phyloP scores from a whole-genome alignment of 2,113 vertebrate genomes.

The Notarius lentiginosus region DNA sequence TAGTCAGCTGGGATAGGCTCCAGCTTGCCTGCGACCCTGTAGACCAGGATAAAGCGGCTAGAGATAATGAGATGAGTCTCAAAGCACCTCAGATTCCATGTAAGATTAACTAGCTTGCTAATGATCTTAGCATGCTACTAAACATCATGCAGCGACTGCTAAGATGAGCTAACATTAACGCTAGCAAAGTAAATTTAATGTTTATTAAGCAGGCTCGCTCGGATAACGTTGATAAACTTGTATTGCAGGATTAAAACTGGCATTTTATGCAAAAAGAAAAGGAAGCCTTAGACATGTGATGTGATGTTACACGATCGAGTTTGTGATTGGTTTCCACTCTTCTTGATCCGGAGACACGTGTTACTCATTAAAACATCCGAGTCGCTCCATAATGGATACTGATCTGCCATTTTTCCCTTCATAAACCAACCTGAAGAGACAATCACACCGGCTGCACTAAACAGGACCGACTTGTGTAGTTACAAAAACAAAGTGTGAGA shows the following conservation, averaged over 20 bases:
- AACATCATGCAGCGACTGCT: neutral
- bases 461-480: neutral
- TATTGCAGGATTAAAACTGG: neutral
- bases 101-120: neutral
- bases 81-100: neutral
- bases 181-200: neutral
- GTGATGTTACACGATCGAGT: neutral
- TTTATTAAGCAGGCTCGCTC: neutral
- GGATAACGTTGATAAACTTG: neutral
- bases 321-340: neutral
- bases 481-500: neutral
- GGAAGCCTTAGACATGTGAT: neutral
- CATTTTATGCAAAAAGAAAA: neutral
- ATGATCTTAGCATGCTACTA: neutral
- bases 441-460: constrained; percentile 45
- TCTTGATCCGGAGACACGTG: neutral
- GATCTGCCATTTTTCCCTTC: neutral
- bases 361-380: too few relatives aligned
- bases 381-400: neutral
- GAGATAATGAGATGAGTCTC: too few relatives aligned
- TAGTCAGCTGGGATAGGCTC: too few relatives aligned
- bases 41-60: too few relatives aligned
- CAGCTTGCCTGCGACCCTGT: too few relatives aligned
- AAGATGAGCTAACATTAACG: neutral
- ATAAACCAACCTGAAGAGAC: constrained; percentile 34